A percentile compares a stretch with the other conserved stretches of the same genome.
Evolutionary conservation across 2,113 vertebrate species (phyloP).

Genomic region (Ivindomyrus marchei): DNA sequence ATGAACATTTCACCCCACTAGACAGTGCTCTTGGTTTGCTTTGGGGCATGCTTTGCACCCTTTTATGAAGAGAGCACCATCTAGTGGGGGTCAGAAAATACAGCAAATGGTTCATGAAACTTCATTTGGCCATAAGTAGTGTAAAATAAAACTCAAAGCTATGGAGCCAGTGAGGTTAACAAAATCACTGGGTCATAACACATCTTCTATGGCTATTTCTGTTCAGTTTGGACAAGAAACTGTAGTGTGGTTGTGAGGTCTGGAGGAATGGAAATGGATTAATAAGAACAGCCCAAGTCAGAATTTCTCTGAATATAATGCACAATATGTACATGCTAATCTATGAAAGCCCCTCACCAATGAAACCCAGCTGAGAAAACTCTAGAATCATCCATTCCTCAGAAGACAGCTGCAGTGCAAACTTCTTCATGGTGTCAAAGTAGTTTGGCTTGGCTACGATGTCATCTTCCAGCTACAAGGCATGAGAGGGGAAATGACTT

Average conservation of each 20-base stretch:
- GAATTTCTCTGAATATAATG: not conserved
- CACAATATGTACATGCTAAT: not conserved
- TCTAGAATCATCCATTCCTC: conserved; percentile 99
- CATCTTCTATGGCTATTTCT: not conserved
- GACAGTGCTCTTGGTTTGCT: not conserved
- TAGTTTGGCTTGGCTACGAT: conserved; percentile 98
- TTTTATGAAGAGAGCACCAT: not conserved
- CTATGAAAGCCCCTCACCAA: conserved; percentile 62
- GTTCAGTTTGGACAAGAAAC: not conserved
- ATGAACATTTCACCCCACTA: not conserved
- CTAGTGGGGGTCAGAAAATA: not conserved
- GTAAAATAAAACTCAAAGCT: not conserved
- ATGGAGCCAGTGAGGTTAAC: not conserved
- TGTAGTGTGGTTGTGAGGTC: not conserved
- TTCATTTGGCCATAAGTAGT: not conserved
- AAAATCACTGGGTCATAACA: not conserved
- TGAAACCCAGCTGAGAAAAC: conserved; percentile 97
- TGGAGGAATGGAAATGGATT: not conserved
- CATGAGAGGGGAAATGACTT: not conserved
- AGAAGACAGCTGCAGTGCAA: conserved; percentile 90
- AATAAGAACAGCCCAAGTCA: not conserved
- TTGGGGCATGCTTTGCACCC: not conserved
- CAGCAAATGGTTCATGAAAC: not conserved
- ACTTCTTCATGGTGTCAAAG: conserved; percentile 98
- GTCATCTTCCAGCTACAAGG: conserved; percentile 87